Conservation (phyloP, 2,888 invertebrate species). For the Coleophora flavipennella region DNA sequence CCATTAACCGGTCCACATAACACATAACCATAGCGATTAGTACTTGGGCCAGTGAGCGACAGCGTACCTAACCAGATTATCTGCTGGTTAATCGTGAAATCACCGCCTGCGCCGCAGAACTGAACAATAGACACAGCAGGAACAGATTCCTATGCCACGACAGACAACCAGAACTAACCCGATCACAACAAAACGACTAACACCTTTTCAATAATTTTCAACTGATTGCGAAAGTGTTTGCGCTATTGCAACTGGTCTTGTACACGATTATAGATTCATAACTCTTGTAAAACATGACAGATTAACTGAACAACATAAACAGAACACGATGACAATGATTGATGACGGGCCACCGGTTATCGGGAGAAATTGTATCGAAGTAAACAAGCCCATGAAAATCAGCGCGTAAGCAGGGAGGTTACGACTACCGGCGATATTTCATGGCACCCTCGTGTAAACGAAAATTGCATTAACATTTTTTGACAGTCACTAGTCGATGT, state of each 20-base stretch:
- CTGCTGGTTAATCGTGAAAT: slow-evolving; percentile 51
- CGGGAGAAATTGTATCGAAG: slow-evolving; percentile 28
- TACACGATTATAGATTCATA: slow-evolving; percentile 28
- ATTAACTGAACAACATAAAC: slow-evolving; percentile 20
- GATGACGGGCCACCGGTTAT: slow-evolving; percentile 24
- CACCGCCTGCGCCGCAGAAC: slow-evolving; percentile 24
- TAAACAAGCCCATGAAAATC: slow-evolving; percentile 29
- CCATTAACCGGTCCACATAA: slow-evolving; percentile 49
- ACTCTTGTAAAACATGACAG: slow-evolving; percentile 36
- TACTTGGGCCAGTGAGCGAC: slow-evolving; percentile 58
- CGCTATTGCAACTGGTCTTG: slow-evolving; percentile 26
- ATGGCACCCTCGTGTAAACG: slow-evolving; percentile 36
- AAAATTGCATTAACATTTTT: slow-evolving; percentile 63
- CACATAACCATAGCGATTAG: slow-evolving; percentile 59
- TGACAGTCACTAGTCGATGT: slow-evolving; percentile 59
- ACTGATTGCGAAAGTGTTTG: slow-evolving; percentile 30
- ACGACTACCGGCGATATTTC: slow-evolving; percentile 34
- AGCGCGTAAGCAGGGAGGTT: slow-evolving; percentile 26
- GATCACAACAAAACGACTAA: slow-evolving; percentile 35
- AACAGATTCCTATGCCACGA: slow-evolving; percentile 51
- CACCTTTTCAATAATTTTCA: slow-evolving; percentile 32
- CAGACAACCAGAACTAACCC: slow-evolving; percentile 40
- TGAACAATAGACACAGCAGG: slow-evolving; percentile 36
- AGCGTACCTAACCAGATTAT: slow-evolving; percentile 63
- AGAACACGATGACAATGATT: slow-evolving; percentile 29